Evolutionary conservation across 2,888 invertebrate species (phyloP).

Genomic region (Melieria picta): DNA sequence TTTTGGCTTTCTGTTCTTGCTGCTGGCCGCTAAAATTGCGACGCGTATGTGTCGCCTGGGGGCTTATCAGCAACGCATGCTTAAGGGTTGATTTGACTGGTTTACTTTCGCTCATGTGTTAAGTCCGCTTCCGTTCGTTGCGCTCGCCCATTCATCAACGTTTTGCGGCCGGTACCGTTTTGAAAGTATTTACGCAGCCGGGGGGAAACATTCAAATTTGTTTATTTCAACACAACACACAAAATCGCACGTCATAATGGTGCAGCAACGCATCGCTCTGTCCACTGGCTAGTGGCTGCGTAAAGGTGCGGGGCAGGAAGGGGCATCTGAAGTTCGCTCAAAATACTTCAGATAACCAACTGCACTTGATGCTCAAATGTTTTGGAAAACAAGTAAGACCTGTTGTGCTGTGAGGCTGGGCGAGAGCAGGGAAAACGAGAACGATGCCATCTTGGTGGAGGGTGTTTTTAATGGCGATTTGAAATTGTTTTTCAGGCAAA

Average conservation of each 20-base stretch:
- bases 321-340: no score
- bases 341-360: no score
- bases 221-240: constrained; percentile 29
- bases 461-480: constrained; percentile 24
- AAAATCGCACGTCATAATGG: constrained; percentile 20
- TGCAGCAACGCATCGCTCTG: background rate
- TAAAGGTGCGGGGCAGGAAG: no score
- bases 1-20: background rate
- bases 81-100: constrained; percentile 46
- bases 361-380: constrained; percentile 27
- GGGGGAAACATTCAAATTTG: constrained; percentile 33
- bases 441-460: constrained; percentile 18
- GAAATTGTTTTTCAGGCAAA: constrained; percentile 15
- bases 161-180: constrained; percentile 15
- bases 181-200: constrained; percentile 28
- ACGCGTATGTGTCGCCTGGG: constrained; percentile 43
- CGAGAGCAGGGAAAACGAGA: background rate
- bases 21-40: constrained; percentile 23
- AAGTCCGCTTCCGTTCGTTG: constrained; percentile 14
- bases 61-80: constrained; percentile 49
- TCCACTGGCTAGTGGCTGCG: background rate
- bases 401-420: constrained; percentile 30
- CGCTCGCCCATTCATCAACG: constrained; percentile 26
- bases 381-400: constrained; percentile 41
- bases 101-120: constrained; percentile 32